Evolutionary conservation across 2,888 invertebrate species (phyloP).

Genomic region (Drosophila nr. medialis): DNA sequence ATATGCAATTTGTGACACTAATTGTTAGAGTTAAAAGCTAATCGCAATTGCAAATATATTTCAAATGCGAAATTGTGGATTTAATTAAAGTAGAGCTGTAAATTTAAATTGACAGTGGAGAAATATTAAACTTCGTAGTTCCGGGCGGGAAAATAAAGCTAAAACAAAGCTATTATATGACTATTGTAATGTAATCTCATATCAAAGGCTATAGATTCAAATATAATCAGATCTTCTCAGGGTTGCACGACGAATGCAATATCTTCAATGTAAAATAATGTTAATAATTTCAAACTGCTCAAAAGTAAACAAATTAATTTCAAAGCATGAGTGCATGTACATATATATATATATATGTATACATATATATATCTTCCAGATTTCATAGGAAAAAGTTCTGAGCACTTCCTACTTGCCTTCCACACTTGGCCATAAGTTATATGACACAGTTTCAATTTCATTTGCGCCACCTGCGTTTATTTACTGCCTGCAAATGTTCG

Average conservation of each 20-base stretch:
- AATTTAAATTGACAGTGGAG: background rate
- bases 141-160: background rate
- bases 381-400: background rate
- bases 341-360: too few species aligned
- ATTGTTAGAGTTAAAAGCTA: background rate
- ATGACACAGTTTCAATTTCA: constrained; percentile 14
- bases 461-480: constrained; percentile 18
- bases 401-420: background rate
- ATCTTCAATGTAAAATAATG: background rate
- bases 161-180: background rate
- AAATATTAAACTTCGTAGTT: background rate
- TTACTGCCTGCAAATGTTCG: constrained; percentile 11
- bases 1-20: constrained; percentile 6
- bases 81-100: background rate
- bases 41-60: constrained; percentile 1
- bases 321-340: too few species aligned
- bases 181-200: background rate
- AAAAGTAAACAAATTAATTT: background rate
- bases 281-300: background rate
- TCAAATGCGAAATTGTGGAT: background rate
- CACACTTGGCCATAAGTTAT: background rate
- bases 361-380: background rate
- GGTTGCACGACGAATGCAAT: background rate
- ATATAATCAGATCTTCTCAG: background rate
- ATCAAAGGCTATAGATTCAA: background rate